Conservation (phyloP, 2,797 vertebrate species). For the Melanotaenia maccullochi region DNA sequence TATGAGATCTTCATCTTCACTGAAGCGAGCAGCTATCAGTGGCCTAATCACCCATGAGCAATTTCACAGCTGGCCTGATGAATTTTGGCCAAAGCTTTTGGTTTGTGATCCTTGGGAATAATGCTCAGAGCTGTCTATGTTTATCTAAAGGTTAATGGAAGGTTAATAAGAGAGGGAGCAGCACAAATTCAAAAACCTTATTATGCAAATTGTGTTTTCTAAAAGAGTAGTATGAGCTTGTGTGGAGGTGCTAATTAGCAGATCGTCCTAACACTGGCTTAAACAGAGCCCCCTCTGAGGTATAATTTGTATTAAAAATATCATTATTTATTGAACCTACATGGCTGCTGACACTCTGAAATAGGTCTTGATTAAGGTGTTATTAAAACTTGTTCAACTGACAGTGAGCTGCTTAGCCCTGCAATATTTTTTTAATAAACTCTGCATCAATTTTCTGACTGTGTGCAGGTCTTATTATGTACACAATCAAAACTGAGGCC, state of each 20-base stretch:
- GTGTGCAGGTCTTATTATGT: constrained; percentile 26
- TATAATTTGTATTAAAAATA: constrained; percentile 47
- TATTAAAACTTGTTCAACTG: constrained; percentile 49
- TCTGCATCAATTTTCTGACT: constrained; percentile 11
- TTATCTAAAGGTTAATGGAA: constrained; percentile 85
- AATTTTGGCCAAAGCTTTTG: constrained; percentile 71
- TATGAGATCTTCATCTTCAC: constrained; percentile 59
- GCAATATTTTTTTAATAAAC: constrained; percentile 37
- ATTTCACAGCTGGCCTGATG: constrained; percentile 73
- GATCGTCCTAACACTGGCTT: constrained; percentile 44
- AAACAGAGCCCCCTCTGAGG: constrained; percentile 55
- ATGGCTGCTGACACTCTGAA: constrained; percentile 43
- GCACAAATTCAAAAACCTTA: constrained; percentile 70
- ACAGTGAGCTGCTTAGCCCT: constrained; percentile 8
- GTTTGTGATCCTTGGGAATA: constrained; percentile 65
- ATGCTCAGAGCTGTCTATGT: constrained; percentile 65
- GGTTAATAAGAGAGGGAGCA: constrained; percentile 82
- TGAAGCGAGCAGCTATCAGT: constrained; percentile 58
- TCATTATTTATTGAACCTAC: constrained; percentile 46
- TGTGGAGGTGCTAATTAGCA: constrained; percentile 59
- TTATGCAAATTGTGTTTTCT: constrained; percentile 77
- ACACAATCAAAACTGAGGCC: constrained; percentile 36
- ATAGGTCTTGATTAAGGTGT: constrained; percentile 49
- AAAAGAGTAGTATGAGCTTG: constrained; percentile 54
- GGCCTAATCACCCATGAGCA: constrained; percentile 76